phyloP scores from a whole-genome alignment of 2,113 vertebrate genomes.

The Tragulus kanchil region DNA sequence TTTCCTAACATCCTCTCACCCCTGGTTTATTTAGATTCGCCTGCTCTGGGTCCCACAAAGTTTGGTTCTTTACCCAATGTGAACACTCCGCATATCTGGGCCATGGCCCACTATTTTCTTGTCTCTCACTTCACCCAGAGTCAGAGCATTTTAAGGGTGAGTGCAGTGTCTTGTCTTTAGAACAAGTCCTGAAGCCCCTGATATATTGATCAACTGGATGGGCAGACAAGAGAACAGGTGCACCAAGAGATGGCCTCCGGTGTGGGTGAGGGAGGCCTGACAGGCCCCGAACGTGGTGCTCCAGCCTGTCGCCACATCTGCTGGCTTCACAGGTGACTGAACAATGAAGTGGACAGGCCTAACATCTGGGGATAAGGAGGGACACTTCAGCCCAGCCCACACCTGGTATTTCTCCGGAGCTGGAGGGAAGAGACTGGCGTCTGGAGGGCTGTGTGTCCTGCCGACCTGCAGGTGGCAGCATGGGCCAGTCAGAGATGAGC shows the following conservation, averaged over 20 bases:
- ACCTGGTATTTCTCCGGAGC: neutral
- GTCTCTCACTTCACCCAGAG: neutral
- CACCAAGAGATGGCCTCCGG: too few species aligned
- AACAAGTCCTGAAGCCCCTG: neutral
- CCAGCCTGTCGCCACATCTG: neutral
- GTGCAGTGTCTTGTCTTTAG: neutral
- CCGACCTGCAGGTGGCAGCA: slow-evolving; percentile 81
- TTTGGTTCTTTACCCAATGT: too few species aligned
- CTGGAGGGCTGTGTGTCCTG: neutral
- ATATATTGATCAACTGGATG: neutral
- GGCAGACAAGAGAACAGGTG: neutral
- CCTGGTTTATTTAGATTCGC: too few species aligned
- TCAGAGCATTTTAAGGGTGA: neutral
- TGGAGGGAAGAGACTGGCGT: neutral
- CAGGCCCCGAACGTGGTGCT: accelerated
- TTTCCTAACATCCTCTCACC: neutral
- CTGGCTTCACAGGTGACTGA: neutral
- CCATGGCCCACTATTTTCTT: neutral
- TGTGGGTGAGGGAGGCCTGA: neutral
- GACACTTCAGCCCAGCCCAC: neutral
- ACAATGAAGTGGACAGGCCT: neutral
- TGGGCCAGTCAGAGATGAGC: slow-evolving; percentile 16
- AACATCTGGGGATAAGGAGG: neutral
- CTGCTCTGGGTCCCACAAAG: neutral
- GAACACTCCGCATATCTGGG: neutral